phyloP scores from a whole-genome alignment of 2,113 vertebrate genomes.

The Hyla sarda region DNA sequence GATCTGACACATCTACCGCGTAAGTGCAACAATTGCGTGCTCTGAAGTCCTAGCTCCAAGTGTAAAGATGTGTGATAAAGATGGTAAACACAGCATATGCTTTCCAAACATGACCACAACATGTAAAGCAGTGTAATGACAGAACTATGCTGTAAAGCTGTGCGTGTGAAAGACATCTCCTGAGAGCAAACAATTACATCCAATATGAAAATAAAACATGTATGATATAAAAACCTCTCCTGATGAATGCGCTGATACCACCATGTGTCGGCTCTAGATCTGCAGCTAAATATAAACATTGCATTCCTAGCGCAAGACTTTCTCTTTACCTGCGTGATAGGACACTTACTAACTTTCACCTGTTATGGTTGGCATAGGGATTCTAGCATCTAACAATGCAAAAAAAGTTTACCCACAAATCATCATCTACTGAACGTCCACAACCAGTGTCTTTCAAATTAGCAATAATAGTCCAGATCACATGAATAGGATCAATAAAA shows the following conservation, averaged over 20 bases:
- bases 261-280: background rate
- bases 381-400: background rate
- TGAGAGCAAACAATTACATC: constrained; percentile 26
- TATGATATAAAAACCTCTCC: background rate
- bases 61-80: background rate
- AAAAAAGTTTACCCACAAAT: background rate
- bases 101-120: background rate
- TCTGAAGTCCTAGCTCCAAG: background rate
- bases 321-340: background rate
- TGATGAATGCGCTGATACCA: constrained; percentile 13
- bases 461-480: background rate
- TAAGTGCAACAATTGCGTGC: background rate
- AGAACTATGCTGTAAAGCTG: background rate
- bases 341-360: background rate
- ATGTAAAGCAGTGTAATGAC: background rate
- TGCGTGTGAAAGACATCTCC: background rate
- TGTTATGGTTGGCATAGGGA: background rate
- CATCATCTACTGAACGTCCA: background rate
- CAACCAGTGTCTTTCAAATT: background rate
- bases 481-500: background rate
- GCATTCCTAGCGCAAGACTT: background rate
- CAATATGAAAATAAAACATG: constrained; percentile 13
- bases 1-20: background rate
- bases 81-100: background rate
- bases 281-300: background rate